Base-by-base conservation (phyloP, 35 echinoderm and acorn worm genomes). In the Apostichopus californicus region DNA sequence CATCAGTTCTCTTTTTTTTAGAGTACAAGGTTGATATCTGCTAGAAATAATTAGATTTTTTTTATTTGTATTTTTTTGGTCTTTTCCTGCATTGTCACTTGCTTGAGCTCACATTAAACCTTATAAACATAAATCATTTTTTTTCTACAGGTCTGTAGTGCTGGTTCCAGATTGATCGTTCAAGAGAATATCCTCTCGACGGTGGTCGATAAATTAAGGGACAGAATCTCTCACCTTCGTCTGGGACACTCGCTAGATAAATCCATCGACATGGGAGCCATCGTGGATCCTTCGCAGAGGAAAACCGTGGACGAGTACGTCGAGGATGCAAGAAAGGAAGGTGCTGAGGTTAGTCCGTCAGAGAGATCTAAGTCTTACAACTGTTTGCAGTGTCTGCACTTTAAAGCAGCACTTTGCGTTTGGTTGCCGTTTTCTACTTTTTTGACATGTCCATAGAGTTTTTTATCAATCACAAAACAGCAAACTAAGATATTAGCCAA, bases 211-310 rank as follows among this genome's bases (percentile, higher is more conserved):
- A 99, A 99, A 80, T 84, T 99, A 18, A 90, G 95, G 55, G 97
- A 96, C 77, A 78, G 97, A 28, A 96, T 99, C 60, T 86, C 92
- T 78, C 91, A 96, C 77, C 90, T 99, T 3, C 81, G 97, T 8
- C 88, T 96, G 12, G 97, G 97, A 10, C 91, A 99, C 83, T 99
- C 97, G 14, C 72, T 96, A 88, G 97, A 96, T 58, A 99, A 99
- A 79, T 96, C 97, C 8, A 90, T 99, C 11, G 97, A 99, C 90
- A 96, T 99, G 86, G 97, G 97, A 8, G 95, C 97, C 15, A 91
- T 99, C 13, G 97, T 99, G 1, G 97, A 99, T 63, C 95, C 95
- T 14, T 96, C 97, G 0, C 97, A 99, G 88, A 83, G 84, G 12
- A 96, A 96, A 23, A 92, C 97, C 0, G 93, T 99, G 56, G 87